Evolutionary conservation across 2,888 invertebrate genomes (phyloP).

Genomic region (Rhagonycha fulva): DNA sequence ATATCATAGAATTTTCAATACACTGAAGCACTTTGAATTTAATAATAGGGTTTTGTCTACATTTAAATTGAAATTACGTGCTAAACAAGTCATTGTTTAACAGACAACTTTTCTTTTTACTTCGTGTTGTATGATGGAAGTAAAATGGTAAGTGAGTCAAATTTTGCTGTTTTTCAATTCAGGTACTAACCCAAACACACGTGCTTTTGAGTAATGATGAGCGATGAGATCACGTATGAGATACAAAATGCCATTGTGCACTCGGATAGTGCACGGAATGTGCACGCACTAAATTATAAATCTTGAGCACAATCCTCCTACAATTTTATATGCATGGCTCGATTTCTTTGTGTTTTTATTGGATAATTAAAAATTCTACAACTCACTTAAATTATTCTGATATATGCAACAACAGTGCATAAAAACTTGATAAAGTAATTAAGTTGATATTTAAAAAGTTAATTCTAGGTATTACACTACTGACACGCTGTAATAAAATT

Average conservation of each 20-base stretch:
- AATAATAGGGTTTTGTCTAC: background rate
- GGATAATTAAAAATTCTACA: conserved; percentile 21
- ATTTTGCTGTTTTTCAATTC: conserved; percentile 19
- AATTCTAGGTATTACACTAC: background rate
- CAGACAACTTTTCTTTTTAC: background rate
- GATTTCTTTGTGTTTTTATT: conserved; percentile 22
- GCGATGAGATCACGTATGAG: conserved; percentile 48
- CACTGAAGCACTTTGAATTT: background rate
- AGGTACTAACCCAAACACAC: conserved; percentile 27
- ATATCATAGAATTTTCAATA: conserved; percentile 7
- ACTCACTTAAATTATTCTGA: background rate
- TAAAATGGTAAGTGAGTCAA: background rate
- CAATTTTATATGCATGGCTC: conserved; percentile 25
- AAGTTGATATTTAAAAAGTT: background rate
- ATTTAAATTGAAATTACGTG: background rate
- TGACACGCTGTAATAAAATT: conserved; percentile 23
- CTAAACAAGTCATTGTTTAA: background rate
- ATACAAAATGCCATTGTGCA: conserved; percentile 45
- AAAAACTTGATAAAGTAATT: conserved; percentile 1
- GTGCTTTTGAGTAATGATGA: conserved; percentile 35
- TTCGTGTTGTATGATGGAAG: background rate
- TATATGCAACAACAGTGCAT: background rate
- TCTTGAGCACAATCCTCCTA: conserved; percentile 39
- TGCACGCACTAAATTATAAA: conserved; percentile 50
- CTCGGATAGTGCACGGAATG: conserved; percentile 43